Evolutionary conservation across 92 coral and sea anemone genomes (phyloP), one percentile per base, ranked within the genome.

Genomic region (Pocillopora meandrina): DNA sequence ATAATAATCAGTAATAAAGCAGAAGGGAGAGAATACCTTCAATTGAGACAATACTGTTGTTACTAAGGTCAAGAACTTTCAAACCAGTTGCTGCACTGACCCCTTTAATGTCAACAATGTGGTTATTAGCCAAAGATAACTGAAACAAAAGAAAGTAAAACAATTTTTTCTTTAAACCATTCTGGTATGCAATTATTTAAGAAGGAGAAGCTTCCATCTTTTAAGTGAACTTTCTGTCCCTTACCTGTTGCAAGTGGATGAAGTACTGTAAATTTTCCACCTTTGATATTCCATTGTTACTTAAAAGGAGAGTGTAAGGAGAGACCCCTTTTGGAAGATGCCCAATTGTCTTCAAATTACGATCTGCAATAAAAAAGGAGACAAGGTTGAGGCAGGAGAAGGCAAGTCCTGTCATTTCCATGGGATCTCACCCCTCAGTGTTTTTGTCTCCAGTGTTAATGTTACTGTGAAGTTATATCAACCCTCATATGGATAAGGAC

Each of bases 221-320:
- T 15, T 35, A 0, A 56, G 1, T 56, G 1, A 42, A 42, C 52
- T 42, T 42, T 26, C 31, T 42, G 23, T 18, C 63, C 31, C 68
- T 62, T 86, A 94, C 98, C 97, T 91, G 93, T 52, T 88, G 93
- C 35, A 95, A 82, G 34, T 95, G 97, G 55, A 92, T 91, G 88
- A 96, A 94, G 74, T 85, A 77, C 60, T 96, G 98, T 62, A 96
- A 84, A 74, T 96, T 96, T 66, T 94, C 98, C 81, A 96, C 86
- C 72, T 87, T 92, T 6, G 96, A 84, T 61, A 96, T 96, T 73
- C 86, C 90, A 84, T 96, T 96, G 77, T 94, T 83, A 59, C 91
- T 93, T 81, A 90, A 87, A 23, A 94, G 84, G 21, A 96, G 92
- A 15, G 94, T 90, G 21, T 61, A 87, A 35, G 94, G 90, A 0